Base-by-base conservation (phyloP, 2,888 invertebrate species). In the Pollenia amentaria region DNA sequence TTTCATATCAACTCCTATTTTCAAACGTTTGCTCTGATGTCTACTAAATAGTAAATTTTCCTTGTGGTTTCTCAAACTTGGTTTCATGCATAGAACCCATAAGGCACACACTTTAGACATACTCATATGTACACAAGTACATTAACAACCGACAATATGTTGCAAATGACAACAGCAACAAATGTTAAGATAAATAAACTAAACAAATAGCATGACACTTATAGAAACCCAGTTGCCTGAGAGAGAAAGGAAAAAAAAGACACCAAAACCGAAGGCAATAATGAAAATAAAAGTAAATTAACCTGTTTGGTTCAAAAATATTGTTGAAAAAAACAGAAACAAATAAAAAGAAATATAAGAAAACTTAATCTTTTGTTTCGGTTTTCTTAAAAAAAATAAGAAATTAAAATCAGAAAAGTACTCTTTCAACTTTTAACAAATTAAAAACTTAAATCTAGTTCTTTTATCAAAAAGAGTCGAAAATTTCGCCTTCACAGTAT, bases 201-300 rank as follows among this genome's bases (percentile, higher is more conserved):
- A 57, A 57, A 57, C 57, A 57, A 57, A 57, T 57, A 57, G 14
- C 14, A 38, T 57, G 38, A 57, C 29, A 57, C 57, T 38, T 57
- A 38, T 38, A 57, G 38, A 29, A 38, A 38, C 14, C 57, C 38
- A 57, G 38, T 21, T 10, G 3, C 29, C 12, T 12, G 8, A 14
- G n/a, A 57, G 57, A 14, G 9, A 57, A 8, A 57, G 8, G 10
- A 11, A 6, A 55, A 55, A 1, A 55, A 0, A 55, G 11, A 57
- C 7, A 38, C 29, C 29, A 57, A 38, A 11, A 57, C 9, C n/a
- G 14, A n/a, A 38, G 29, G 48, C 29, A 29, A 29, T 48, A 46
- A 67, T 67, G 65, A 67, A 67, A 67, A 67, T 67, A 67, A 67
- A 67, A 48, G 21, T 65, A 44, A 44, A 18, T 21, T 46, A 21